These are phyloP conservation scores for Noturus placidus DNA, from an alignment of 2,113 vertebrate genomes.

Conservation along the genomic window DNA sequence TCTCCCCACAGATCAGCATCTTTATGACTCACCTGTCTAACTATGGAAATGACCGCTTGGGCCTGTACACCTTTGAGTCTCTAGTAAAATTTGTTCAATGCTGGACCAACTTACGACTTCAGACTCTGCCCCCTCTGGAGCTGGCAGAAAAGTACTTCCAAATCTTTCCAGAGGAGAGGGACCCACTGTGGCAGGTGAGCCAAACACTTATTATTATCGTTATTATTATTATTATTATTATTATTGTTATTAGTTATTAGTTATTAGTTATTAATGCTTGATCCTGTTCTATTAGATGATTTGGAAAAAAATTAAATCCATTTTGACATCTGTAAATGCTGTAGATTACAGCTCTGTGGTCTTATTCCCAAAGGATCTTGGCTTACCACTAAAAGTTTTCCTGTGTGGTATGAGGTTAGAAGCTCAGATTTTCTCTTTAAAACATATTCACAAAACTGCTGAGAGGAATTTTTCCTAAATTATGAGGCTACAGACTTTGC, in stretches of 20 bases:
- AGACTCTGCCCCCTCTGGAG: constrained; percentile 87
- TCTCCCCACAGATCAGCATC: constrained; percentile 86
- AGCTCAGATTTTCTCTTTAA: neutral
- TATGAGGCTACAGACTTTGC: neutral
- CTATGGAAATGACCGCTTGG: constrained; percentile 95
- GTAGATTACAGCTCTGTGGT: too few relatives aligned
- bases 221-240: too few relatives aligned
- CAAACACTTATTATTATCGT: too few relatives aligned
- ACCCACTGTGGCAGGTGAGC: constrained; percentile 93
- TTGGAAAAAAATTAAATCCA: too few relatives aligned
- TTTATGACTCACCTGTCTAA: constrained; percentile 99
- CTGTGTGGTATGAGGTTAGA: neutral
- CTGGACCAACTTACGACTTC: constrained; percentile 91
- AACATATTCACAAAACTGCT: neutral
- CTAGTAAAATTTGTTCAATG: constrained; percentile 96
- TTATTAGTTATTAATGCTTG: neutral
- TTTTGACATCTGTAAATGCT: neutral
- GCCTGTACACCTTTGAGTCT: constrained; percentile 96
- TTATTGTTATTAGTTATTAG: too few relatives aligned
- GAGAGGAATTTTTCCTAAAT: neutral
- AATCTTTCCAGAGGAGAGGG: constrained; percentile 92
- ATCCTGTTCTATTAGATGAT: neutral
- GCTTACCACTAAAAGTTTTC: neutral
- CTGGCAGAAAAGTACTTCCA: constrained; percentile 94
- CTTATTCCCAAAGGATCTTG: neutral